These are phyloP conservation scores for Ochropacha duplaris DNA, from an alignment of 2,888 invertebrate species.

Conservation along the genomic window DNA sequence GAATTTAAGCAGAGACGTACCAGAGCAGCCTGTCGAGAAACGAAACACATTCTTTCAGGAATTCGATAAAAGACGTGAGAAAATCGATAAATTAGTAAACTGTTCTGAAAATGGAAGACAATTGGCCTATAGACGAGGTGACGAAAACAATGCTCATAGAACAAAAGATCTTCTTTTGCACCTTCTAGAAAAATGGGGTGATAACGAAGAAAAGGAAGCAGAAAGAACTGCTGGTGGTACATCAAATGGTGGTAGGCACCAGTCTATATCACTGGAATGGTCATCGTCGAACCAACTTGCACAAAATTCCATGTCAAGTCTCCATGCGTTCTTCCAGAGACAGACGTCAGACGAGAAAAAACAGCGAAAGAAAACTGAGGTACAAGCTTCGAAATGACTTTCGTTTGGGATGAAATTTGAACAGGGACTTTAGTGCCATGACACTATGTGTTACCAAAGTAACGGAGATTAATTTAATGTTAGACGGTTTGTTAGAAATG, in stretches of 20 bases:
- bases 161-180: constrained; percentile 90
- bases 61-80: constrained; percentile 72
- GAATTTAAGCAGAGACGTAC: constrained; percentile 88
- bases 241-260: constrained; percentile 79
- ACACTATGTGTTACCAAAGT: constrained; percentile 77
- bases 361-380: constrained; percentile 65
- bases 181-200: constrained; percentile 90
- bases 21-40: constrained; percentile 84
- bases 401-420: constrained; percentile 23
- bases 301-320: constrained; percentile 90
- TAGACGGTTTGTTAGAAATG: constrained; percentile 35
- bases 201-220: constrained; percentile 75
- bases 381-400: constrained; percentile 52
- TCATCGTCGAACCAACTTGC: constrained; percentile 88
- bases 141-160: constrained; percentile 84
- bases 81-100: constrained; percentile 73
- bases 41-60: constrained; percentile 80
- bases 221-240: constrained; percentile 80
- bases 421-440: constrained; percentile 69
- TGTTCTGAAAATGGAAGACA: constrained; percentile 69
- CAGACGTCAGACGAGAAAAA: constrained; percentile 79
- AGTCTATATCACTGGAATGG: constrained; percentile 90
- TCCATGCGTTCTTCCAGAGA: constrained; percentile 90
- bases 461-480: constrained; percentile 59
- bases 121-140: constrained; percentile 74